These are phyloP conservation scores for Myiotriccus ornatus DNA, from an alignment of 2,797 vertebrate genomes.

Conservation along the genomic window DNA sequence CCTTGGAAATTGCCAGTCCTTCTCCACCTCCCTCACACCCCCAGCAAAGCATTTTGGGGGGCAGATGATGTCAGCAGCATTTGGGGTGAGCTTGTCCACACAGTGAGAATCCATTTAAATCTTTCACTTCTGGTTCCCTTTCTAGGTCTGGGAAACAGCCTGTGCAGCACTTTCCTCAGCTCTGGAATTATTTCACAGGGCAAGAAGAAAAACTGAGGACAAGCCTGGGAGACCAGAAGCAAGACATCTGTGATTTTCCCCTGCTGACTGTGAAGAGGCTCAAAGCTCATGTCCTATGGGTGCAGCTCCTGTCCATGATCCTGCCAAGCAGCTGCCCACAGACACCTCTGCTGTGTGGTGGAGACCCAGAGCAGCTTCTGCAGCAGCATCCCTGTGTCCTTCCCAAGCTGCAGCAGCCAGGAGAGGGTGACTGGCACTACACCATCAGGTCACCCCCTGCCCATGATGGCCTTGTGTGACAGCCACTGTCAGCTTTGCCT, in stretches of 20 bases:
- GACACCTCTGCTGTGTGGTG: background rate
- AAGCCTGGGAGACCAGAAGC: background rate
- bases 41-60: background rate
- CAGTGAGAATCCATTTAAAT: background rate
- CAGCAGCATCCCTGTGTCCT: background rate
- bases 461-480: background rate
- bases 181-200: background rate
- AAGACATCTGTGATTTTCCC: background rate
- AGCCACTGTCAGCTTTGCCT: background rate
- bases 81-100: background rate
- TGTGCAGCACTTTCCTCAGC: background rate
- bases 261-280: background rate
- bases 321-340: background rate
- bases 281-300: background rate
- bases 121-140: background rate
- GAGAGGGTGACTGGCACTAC: background rate
- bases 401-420: background rate
- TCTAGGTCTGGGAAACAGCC: background rate
- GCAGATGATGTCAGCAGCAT: background rate
- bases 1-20: background rate
- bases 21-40: accelerated
- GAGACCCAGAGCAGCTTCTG: background rate
- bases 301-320: background rate
- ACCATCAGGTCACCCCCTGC: background rate
- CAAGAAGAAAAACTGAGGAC: background rate